phyloP scores from a whole-genome alignment of 2,797 vertebrate species.

The Premnoplex brunnescens region DNA sequence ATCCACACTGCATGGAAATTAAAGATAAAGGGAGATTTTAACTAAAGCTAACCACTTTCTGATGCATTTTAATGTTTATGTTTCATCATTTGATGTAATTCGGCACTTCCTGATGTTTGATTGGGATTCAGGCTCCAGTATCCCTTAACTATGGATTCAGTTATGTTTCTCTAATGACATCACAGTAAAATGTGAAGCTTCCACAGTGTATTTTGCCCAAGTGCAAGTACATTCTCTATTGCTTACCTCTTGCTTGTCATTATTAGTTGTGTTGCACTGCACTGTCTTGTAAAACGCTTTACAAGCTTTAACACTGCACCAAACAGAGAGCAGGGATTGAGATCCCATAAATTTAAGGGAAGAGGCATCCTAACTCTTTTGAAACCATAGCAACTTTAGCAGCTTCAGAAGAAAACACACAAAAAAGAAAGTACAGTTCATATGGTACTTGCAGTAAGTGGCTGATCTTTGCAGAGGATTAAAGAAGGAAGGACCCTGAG shows the following conservation, averaged over 20 bases:
- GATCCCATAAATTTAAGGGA: not conserved
- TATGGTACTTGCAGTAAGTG: not conserved
- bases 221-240: not conserved
- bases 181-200: not conserved
- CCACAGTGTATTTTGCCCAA: not conserved
- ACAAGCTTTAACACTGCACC: not conserved
- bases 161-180: not conserved
- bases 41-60: not conserved
- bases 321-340: not conserved
- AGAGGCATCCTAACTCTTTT: not conserved
- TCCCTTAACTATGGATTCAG: not conserved
- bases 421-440: not conserved
- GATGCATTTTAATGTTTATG: not conserved
- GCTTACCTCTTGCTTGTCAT: not conserved
- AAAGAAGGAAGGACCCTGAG: not conserved
- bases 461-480: not conserved
- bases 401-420: not conserved
- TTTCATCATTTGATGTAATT: not conserved
- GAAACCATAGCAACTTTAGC: constrained; percentile 4
- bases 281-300: not conserved
- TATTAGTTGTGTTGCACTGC: not conserved
- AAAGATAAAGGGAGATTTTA: not conserved
- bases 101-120: not conserved
- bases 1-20: not conserved
- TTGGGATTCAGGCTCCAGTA: not conserved